A percentile compares a stretch with the other conserved stretches of the same genome.
These are phyloP conservation scores for Dinomys branickii DNA, from an alignment of 2,113 vertebrate species.

Conservation along the genomic window DNA sequence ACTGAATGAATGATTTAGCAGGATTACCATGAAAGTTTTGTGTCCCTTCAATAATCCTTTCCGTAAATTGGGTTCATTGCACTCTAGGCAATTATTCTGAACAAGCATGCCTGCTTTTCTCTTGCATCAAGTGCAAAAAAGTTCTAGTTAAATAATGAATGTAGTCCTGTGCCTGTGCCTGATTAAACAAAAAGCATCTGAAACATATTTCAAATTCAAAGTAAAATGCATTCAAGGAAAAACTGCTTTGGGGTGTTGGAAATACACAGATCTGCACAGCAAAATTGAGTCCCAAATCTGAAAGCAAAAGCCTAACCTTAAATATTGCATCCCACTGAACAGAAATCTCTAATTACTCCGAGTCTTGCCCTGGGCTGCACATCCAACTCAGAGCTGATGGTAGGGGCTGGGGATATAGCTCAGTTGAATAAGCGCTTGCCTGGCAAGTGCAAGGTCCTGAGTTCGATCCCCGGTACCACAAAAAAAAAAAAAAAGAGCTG, in stretches of 20 bases:
- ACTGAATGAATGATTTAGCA: conserved; percentile 59
- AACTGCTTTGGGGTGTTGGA: conserved; percentile 55
- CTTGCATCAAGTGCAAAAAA: conserved; percentile 71
- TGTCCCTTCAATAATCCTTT: conserved; percentile 66
- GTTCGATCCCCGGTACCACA: too few species aligned
- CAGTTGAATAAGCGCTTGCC: too few species aligned
- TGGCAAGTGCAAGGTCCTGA: too few species aligned
- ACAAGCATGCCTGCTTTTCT: conserved; percentile 34
- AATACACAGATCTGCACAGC: background rate
- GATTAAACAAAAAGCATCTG: conserved; percentile 74
- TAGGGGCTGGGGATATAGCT: too few species aligned
- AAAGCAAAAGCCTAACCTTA: background rate
- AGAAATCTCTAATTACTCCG: background rate
- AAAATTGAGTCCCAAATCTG: conserved; percentile 22
- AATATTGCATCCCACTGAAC: background rate
- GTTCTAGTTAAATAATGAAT: conserved; percentile 76
- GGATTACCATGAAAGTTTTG: conserved; percentile 17
- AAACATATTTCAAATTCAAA: conserved; percentile 41
- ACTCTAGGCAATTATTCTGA: conserved; percentile 59
- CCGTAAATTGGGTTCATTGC: conserved; percentile 65
- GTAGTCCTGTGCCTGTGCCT: conserved; percentile 55
- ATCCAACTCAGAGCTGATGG: background rate
- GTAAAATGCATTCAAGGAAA: conserved; percentile 65
- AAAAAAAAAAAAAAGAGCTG: too few species aligned
- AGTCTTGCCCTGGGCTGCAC: background rate